These are phyloP conservation scores for Trissolcus brochymenae DNA, from an alignment of 2,888 invertebrate species.

Conservation along the genomic window DNA sequence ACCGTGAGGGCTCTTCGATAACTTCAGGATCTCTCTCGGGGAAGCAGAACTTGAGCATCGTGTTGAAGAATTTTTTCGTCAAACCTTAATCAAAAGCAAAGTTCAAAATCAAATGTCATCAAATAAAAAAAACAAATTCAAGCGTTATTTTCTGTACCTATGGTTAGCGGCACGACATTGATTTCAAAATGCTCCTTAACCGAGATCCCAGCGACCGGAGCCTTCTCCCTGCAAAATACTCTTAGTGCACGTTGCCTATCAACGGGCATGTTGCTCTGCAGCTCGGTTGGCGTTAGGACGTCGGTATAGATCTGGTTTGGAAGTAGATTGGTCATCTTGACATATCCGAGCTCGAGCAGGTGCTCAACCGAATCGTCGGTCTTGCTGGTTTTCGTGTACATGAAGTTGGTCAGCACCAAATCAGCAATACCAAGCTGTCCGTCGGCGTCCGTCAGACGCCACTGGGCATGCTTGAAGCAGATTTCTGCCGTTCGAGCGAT, in stretches of 20 bases:
- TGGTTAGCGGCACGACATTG: constrained; percentile 95
- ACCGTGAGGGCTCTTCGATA: constrained; percentile 79
- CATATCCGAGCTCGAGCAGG: constrained; percentile 95
- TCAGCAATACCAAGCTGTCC: constrained; percentile 99
- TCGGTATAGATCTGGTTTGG: constrained; percentile 97
- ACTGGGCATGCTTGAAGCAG: constrained; percentile 98
- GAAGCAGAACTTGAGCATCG: constrained; percentile 98
- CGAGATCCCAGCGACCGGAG: constrained; percentile 98
- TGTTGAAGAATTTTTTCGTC: constrained; percentile 97
- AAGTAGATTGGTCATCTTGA: constrained; percentile 94
- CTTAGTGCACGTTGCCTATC: constrained; percentile 91
- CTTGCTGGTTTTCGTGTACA: constrained; percentile 97
- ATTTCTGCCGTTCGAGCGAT: constrained; percentile 94
- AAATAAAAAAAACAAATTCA: too few relatives aligned
- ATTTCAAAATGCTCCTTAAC: constrained; percentile 99
- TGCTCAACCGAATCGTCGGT: constrained; percentile 99
- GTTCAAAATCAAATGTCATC: not conserved
- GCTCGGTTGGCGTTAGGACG: constrained; percentile 87
- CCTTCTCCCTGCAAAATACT: constrained; percentile 96
- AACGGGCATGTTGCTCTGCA: constrained; percentile 90
- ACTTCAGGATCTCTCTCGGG: constrained; percentile 94
- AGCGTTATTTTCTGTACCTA: constrained; percentile 77
- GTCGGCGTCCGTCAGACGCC: constrained; percentile 98
- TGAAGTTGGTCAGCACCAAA: constrained; percentile 94
- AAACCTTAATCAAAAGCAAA: constrained; percentile 78